These are phyloP conservation scores for Anolis sagrei DNA, from an alignment of 2,113 vertebrate species.

Conservation along the genomic window DNA sequence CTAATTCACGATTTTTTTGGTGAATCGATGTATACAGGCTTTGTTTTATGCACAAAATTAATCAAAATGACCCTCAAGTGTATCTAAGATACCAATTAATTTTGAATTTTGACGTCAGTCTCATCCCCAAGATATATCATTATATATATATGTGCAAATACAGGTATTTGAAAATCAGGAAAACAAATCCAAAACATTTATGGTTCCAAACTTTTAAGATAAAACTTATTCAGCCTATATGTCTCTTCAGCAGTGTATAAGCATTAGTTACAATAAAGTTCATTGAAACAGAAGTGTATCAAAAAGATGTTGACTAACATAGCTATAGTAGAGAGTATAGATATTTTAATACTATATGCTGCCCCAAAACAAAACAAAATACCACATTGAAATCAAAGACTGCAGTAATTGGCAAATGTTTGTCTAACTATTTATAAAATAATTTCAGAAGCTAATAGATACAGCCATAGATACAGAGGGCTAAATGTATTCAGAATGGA, in stretches of 20 bases:
- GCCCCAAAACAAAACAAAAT: neutral
- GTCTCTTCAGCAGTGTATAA: slow-evolving; percentile 4
- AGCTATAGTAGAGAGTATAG: neutral
- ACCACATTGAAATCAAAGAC: neutral
- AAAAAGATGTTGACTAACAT: neutral
- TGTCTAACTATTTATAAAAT: neutral
- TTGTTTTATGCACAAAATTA: no score
- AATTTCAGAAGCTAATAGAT: neutral
- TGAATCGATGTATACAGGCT: no score
- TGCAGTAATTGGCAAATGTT: neutral
- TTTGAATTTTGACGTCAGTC: no score
- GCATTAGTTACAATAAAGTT: neutral
- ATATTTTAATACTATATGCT: neutral
- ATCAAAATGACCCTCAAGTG: no score
- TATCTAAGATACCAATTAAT: no score
- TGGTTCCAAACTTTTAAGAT: no score
- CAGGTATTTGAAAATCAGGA: no score
- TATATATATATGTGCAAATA: no score
- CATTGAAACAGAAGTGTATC: neutral
- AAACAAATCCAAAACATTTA: no score
- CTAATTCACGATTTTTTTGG: no score
- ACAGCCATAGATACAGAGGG: no score
- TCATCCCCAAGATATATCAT: no score
- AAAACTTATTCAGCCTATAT: neutral
- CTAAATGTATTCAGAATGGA: neutral